Evolutionary conservation across 2,888 invertebrate species (phyloP).

Genomic region (Orchesellides sinensis): DNA sequence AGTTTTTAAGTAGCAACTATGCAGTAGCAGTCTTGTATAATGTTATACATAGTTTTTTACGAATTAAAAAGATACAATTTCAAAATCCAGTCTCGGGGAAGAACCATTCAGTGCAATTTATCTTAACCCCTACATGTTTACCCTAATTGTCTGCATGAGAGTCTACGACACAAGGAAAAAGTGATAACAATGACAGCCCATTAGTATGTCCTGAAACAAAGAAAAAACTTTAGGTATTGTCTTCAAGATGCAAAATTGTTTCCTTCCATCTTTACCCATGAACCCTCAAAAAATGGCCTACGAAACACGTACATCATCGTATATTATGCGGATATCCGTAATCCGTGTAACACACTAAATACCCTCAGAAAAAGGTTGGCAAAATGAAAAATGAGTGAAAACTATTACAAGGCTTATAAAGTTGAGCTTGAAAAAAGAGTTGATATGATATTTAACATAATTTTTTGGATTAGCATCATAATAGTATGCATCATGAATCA

Average conservation of each 20-base stretch:
- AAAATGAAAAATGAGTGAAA: too few species aligned
- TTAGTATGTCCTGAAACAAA: too few species aligned
- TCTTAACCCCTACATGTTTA: background rate
- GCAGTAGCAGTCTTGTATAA: too few species aligned
- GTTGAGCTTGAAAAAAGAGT: background rate
- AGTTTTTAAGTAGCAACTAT: too few species aligned
- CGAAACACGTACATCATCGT: too few species aligned
- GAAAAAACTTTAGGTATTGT: background rate
- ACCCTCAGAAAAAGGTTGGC: too few species aligned
- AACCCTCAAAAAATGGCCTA: background rate
- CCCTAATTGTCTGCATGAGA: background rate
- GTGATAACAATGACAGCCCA: background rate
- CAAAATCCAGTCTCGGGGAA: background rate
- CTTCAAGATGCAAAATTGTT: background rate
- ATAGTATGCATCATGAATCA: background rate
- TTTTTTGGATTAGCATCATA: too few species aligned
- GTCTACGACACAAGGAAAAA: background rate
- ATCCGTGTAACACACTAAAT: too few species aligned
- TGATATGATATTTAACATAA: background rate
- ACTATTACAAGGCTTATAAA: too few species aligned
- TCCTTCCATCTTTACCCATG: background rate
- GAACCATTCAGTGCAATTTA: too few species aligned
- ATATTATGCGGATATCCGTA: too few species aligned
- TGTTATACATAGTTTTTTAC: background rate
- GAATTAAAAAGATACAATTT: background rate